Percentiles rank a stretch among this genome's conserved stretches.
phyloP scores from a whole-genome alignment of 2,113 vertebrate species.

The Phrynosoma platyrhinos region DNA sequence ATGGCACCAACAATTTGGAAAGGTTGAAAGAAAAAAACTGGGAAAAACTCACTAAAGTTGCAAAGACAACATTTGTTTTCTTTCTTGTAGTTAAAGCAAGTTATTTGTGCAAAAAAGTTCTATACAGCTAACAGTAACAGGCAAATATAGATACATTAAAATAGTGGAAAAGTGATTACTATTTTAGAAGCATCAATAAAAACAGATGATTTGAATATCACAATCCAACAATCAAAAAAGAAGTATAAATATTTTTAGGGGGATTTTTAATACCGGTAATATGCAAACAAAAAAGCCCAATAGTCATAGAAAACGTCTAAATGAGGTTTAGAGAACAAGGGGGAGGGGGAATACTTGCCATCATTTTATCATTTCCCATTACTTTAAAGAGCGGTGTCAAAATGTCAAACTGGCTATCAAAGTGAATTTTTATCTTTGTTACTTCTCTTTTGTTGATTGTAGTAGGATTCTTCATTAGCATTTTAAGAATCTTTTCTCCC shows the following conservation, averaged over 20 bases:
- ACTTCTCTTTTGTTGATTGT: constrained; percentile 71
- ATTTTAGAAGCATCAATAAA: background rate
- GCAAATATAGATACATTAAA: background rate
- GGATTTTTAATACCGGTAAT: background rate
- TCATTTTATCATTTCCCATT: constrained; percentile 75
- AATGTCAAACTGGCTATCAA: constrained; percentile 75
- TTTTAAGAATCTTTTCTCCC: constrained; percentile 68
- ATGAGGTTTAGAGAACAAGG: background rate
- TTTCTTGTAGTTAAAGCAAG: background rate
- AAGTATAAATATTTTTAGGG: background rate
- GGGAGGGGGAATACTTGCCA: constrained; percentile 42
- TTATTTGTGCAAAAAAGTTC: background rate
- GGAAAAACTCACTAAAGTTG: background rate
- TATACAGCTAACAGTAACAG: background rate
- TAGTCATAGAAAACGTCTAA: background rate
- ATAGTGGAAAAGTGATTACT: background rate
- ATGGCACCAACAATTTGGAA: background rate
- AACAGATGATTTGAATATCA: background rate
- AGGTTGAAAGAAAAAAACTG: background rate
- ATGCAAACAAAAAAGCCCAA: background rate
- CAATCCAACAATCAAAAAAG: background rate
- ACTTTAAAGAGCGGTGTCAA: constrained; percentile 68
- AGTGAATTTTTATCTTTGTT: constrained; percentile 81
- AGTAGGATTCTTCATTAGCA: constrained; percentile 76
- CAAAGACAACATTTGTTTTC: background rate